A percentile compares a stretch with the other conserved stretches of the same genome.
Evolutionary conservation across 2,888 invertebrate genomes (phyloP).

Genomic region (Noctua janthina): DNA sequence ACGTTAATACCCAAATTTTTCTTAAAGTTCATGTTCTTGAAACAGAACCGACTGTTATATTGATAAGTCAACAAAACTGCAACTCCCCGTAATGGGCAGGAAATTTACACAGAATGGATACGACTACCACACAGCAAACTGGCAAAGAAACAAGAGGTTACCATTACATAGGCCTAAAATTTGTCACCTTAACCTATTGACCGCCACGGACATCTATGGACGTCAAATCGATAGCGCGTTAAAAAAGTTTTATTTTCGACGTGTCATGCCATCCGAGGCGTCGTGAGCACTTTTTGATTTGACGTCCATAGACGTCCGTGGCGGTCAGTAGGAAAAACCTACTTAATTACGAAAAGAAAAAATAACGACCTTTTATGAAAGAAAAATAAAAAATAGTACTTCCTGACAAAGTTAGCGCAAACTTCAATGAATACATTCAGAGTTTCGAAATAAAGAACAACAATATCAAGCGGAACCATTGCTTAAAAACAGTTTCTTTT

Average conservation of each 20-base stretch:
- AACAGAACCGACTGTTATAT: neutral
- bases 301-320: too few species aligned
- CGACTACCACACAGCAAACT: neutral
- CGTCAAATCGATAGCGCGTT: too few species aligned
- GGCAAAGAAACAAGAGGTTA: neutral
- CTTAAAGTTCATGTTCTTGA: neutral
- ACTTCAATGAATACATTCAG: slow-evolving; percentile 23
- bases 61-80: neutral
- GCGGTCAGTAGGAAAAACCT: too few species aligned
- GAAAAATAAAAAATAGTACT: slow-evolving; percentile 17
- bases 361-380: neutral
- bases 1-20: neutral
- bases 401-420: slow-evolving; percentile 35
- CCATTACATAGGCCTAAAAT: neutral
- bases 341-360: neutral
- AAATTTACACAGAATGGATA: neutral
- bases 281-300: too few species aligned
- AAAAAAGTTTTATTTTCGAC: too few species aligned
- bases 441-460: slow-evolving; percentile 40
- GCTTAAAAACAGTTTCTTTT: slow-evolving; percentile 29
- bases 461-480: slow-evolving; percentile 47
- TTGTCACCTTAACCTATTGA: neutral
- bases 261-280: too few species aligned
- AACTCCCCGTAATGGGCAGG: neutral
- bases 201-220: too few species aligned